Evolutionary conservation across 2,113 vertebrate genomes (phyloP).

Genomic region (Notothenia rossii): DNA sequence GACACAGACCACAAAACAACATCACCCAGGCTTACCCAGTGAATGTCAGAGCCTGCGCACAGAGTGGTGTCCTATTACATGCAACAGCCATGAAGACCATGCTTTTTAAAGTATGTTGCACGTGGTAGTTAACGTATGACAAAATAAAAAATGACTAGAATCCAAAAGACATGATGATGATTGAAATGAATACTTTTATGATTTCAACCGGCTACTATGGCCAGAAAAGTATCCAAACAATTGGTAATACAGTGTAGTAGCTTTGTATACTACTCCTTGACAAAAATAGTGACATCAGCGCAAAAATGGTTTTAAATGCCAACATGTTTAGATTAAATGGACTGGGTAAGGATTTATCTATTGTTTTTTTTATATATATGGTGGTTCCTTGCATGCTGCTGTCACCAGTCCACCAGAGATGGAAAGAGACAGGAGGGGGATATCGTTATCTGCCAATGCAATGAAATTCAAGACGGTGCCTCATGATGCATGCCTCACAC

Average conservation of each 20-base stretch:
- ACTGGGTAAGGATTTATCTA: background rate
- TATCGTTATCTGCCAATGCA: slow-evolving; percentile 84
- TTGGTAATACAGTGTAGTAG: too few species aligned
- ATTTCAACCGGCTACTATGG: background rate
- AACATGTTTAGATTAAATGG: background rate
- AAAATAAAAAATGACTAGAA: background rate
- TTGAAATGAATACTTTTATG: background rate
- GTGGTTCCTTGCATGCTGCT: slow-evolving; percentile 32
- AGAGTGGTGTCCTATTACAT: slow-evolving; percentile 22
- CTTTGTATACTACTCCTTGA: background rate
- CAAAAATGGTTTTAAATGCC: background rate
- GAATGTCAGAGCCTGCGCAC: slow-evolving; percentile 22
- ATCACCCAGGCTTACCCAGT: slow-evolving; percentile 12
- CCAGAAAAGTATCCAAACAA: background rate
- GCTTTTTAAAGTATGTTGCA: background rate
- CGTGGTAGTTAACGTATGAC: background rate
- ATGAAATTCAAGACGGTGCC: slow-evolving; percentile 87
- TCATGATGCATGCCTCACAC: slow-evolving; percentile 45
- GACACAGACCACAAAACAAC: slow-evolving; percentile 7
- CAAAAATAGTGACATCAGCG: background rate
- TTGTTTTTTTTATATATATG: background rate
- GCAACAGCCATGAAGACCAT: background rate
- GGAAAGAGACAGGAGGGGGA: slow-evolving; percentile 70
- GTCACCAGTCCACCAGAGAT: slow-evolving; percentile 57
- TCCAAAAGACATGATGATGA: background rate